Conservation (phyloP, 2,888 invertebrate genomes). For the Platycheirus albimanus region DNA sequence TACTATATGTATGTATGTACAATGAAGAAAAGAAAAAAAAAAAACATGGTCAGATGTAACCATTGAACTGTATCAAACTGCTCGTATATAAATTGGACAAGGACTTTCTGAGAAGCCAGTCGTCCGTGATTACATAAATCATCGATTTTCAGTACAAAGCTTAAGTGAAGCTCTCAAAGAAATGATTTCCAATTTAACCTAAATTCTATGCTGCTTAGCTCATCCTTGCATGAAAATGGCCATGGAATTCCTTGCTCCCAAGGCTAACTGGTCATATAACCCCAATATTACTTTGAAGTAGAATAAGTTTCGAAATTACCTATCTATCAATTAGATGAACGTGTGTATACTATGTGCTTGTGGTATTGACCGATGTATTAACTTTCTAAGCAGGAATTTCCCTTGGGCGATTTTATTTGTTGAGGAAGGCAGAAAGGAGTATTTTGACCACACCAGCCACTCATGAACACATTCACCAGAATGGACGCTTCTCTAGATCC, state of each 20-base stretch:
- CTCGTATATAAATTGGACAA: constrained; percentile 2
- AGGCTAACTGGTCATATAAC: constrained; percentile 32
- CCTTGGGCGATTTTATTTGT: constrained; percentile 27
- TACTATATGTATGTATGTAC: too few species aligned
- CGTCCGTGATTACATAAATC: constrained; percentile 32
- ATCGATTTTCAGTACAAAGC: constrained; percentile 52
- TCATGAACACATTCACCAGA: neutral
- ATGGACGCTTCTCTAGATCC: constrained; percentile 8
- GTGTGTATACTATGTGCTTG: constrained; percentile 15
- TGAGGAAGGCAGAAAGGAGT: neutral
- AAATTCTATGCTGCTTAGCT: constrained; percentile 24
- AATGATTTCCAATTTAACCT: constrained; percentile 45
- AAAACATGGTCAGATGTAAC: neutral
- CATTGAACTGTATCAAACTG: neutral
- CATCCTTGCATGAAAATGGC: constrained; percentile 28
- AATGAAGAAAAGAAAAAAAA: too few species aligned
- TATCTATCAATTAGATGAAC: constrained; percentile 55
- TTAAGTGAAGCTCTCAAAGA: constrained; percentile 18
- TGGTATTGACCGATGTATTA: constrained; percentile 55
- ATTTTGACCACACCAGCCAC: constrained; percentile 20
- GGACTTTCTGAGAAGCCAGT: constrained; percentile 28
- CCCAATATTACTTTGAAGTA: constrained; percentile 37
- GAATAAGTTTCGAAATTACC: constrained; percentile 43
- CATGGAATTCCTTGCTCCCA: constrained; percentile 33
- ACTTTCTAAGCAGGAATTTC: constrained; percentile 51